Evolutionary conservation across 2,888 invertebrate species (phyloP), one percentile per base, ranked within the genome.

Genomic region (Acrobasis suavella): DNA sequence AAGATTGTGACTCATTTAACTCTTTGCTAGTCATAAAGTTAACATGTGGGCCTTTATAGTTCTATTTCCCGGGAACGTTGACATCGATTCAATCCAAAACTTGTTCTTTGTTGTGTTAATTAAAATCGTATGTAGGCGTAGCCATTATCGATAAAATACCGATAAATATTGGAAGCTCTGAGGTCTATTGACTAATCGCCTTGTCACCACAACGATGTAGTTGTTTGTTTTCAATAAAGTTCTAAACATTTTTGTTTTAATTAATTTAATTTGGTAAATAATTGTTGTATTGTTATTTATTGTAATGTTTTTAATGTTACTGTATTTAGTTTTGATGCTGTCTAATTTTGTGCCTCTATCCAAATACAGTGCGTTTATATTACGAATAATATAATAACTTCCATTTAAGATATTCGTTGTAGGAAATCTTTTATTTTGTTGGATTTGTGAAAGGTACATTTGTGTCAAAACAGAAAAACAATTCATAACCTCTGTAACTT

Each of bases 111-210:
- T 77, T 85, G 85, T 89, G 90, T 87, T 91, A 91, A 91, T 91
- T 91, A 90, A 90, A 17, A 89, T 87, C 87, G 74, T 80, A 84
- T 80, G 90, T 90, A 83, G 91, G 91, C 87, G 91, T 85, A 77
- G 79, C 85, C 81, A 88, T 88, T 87, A 88, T 88, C 86, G 87
- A 89, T 82, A 85, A 82, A 86, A 88, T 87, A 82, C 86, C 89
- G 85, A 56, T 56, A 56, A 56, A 56, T 42, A 42, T 56, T 89
- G 86, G 88, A 87, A 89, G 89, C 86, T 81, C 86, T 83, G 78
- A 82, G 83, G 80, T 90, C 89, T 90, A 89, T 87, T 77, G 80
- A 80, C 68, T 67, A 83, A 88, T 77, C 83, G 76, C 83, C 83
- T 81, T 85, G 82, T 78, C 82, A 83, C 74, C 75, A 77, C 81